phyloP scores from a whole-genome alignment of 2,888 invertebrate species.

The Ptilodon capucinus region DNA sequence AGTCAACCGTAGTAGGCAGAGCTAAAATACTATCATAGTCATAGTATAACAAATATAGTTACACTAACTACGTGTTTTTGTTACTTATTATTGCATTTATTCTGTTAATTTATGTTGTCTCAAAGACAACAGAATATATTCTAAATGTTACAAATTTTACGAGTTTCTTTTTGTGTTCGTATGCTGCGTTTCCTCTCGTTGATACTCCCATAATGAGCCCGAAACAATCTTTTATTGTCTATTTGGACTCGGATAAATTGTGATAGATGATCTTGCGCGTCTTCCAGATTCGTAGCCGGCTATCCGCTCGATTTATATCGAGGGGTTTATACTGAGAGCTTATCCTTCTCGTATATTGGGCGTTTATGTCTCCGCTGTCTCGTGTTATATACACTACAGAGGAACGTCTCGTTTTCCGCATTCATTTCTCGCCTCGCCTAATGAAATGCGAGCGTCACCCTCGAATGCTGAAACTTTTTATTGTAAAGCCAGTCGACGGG shows the following conservation, averaged over 20 bases:
- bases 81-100: too few relatives aligned
- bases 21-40: too few relatives aligned
- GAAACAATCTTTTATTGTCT: conserved; percentile 73
- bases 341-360: conserved; percentile 44
- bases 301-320: conserved; percentile 58
- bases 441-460: conserved; percentile 67
- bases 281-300: conserved; percentile 60
- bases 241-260: conserved; percentile 73
- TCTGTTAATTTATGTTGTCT: too few relatives aligned
- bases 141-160: too few relatives aligned
- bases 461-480: conserved; percentile 62
- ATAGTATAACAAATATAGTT: too few relatives aligned
- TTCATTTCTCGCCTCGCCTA: conserved; percentile 65
- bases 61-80: too few relatives aligned
- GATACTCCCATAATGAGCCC: conserved; percentile 62
- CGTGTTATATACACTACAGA: conserved; percentile 41
- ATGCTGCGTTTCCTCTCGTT: conserved; percentile 39
- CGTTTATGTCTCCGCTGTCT: conserved; percentile 40
- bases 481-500: conserved; percentile 55
- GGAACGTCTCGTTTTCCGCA: conserved; percentile 61
- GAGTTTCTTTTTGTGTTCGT: too few relatives aligned
- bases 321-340: conserved; percentile 34
- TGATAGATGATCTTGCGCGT: conserved; percentile 67
- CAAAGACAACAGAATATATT: too few relatives aligned
- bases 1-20: too few relatives aligned